Evolutionary conservation across 2,797 vertebrate species (phyloP), one percentile per base, ranked within the genome.

Genomic region (Sebastes vulpes): DNA sequence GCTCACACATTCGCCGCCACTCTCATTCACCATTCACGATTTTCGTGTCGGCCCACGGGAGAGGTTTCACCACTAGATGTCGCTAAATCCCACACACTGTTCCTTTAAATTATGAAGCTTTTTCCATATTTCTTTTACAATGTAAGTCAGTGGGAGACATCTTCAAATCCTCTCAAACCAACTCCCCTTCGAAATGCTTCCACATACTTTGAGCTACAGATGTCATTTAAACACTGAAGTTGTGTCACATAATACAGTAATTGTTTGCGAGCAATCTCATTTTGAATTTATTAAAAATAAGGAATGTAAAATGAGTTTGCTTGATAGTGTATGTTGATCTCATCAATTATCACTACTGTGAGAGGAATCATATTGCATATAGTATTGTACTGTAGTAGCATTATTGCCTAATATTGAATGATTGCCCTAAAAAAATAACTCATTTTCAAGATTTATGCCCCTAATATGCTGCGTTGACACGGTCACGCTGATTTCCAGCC

Each of bases 1-100:
- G 38, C 38, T 42, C 38, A 42, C 38, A 14, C 38, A 42, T 42
- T 42, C 38, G 12, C 38, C 2, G 38, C 38, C 2, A 16, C 38
- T 16, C 5, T 42, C 11, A 42, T 42, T 6, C 38, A 14, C 35
- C 35, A 38, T 38, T 38, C 35, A 38, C 12, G 5, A 38, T 38
- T 38, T 38, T 14, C 12, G 12, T 42, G 38, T 42, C 38, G 5
- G 12, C 38, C 12, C 38, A 42, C 14, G 5, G 38, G 38, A 42
- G 38, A 42, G 12, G 14, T 42, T 42, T 42, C 38, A 42, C 38
- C 38, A 14, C 38, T 42, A 16, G 38, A 42, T 42, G 5, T 16
- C 0, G 38, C 38, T 42, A 42, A 42, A 42, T 42, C 0, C 38
- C 0, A 46, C 0, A 18, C 38, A 18, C 0, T 18, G 3, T 46